Conservation (phyloP, 2,888 invertebrate species). For the Chirona hameri region DNA sequence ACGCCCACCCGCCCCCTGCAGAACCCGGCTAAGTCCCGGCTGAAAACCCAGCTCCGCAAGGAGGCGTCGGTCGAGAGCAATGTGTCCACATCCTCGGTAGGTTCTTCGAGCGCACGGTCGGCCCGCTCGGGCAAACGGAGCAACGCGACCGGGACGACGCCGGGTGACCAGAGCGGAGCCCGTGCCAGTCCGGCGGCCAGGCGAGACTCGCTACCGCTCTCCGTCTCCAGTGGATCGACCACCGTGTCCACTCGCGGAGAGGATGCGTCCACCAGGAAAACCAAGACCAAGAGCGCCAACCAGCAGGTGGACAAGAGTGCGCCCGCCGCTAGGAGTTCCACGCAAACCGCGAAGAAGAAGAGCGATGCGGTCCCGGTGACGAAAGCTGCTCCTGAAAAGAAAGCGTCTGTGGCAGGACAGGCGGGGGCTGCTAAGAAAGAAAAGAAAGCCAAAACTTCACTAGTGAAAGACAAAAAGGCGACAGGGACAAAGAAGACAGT, state of each 20-base stretch:
- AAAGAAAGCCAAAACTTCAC: neutral
- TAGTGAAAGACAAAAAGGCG: neutral
- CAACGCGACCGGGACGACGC: neutral
- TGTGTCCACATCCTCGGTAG: neutral
- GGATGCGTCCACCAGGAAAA: neutral
- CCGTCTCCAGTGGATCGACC: neutral
- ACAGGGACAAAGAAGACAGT: neutral
- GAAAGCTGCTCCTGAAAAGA: neutral
- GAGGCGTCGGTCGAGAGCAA: constrained; percentile 13
- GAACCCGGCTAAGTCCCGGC: neutral
- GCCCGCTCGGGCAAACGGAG: neutral
- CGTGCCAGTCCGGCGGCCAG: neutral
- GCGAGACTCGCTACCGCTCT: neutral
- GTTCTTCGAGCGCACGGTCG: neutral
- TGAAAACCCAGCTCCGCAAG: neutral
- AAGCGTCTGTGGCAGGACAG: neutral
- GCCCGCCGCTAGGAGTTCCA: neutral
- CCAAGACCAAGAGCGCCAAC: neutral
- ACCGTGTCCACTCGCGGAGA: neutral
- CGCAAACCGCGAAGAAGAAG: neutral
- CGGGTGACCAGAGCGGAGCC: neutral
- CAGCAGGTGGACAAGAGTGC: too few relatives aligned
- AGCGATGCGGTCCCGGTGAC: neutral
- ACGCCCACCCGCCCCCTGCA: neutral
- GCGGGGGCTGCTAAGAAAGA: neutral